Evolutionary conservation across 2,113 vertebrate species (phyloP), one percentile per base, ranked within the genome.

Genomic region (Erpornis zantholeuca): DNA sequence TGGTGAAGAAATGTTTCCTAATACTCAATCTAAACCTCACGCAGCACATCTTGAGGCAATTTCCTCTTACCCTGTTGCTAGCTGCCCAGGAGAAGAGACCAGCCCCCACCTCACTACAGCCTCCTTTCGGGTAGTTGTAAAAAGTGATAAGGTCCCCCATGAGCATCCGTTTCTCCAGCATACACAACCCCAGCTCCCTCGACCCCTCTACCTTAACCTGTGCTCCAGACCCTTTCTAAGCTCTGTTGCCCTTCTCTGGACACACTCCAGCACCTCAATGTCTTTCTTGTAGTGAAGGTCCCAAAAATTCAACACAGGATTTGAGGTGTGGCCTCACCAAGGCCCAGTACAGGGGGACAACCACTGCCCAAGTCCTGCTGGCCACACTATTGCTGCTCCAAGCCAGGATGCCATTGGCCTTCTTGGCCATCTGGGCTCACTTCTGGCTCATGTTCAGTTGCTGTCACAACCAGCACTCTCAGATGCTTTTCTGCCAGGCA

Each of bases 161-260:
- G 2, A 69, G n/a, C 9, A 12, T 38, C n/a, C 10, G 3, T 53
- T 78, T 38, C 20, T 61, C 28, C 19, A 53, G 23, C 4, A 4
- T n/a, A n/a, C 69, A 35, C 16, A 78, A 45, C 6, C 7, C 5
- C 28, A n/a, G 19, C 10, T 53, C 29, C 23, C 18, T 54, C 5
- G 8, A 40, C 24, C 33, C 11, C 6, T 23, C 24, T 3, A 4
- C 40, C 1, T 28, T n/a, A 29, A 35, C 7, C 9, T 59, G 29
- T 25, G n/a, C 23, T 53, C 19, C 33, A 52, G 23, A 45, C 13
- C 13, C 38, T 28, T 45, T 28, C 11, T 4, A 19, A 45, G 52
- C 18, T 52, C 16, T 0, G 0, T 0, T 40, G 28, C 9, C 28
- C 20, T 60, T 38, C 45, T 53, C 24, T 60, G 40, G 29, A 60